Evolutionary conservation across 2,113 vertebrate genomes (phyloP).

Genomic region (Polypterus senegalus): DNA sequence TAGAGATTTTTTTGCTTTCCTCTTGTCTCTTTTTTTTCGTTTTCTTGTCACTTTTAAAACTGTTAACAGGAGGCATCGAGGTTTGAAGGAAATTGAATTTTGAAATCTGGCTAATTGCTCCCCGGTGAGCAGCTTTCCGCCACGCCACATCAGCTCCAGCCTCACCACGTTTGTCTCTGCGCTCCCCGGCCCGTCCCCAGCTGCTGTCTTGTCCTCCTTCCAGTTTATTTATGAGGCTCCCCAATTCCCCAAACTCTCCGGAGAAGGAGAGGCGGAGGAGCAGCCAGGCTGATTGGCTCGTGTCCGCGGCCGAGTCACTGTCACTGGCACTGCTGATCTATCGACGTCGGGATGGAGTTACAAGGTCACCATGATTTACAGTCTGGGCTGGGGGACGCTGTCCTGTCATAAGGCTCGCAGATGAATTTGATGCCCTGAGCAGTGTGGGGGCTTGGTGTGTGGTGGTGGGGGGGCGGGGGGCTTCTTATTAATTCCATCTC

Average conservation of each 20-base stretch:
- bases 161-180: background rate
- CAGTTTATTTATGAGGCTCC: slow-evolving; percentile 48
- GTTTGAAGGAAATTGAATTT: background rate
- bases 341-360: slow-evolving; percentile 19
- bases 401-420: too few relatives aligned
- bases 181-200: too few relatives aligned
- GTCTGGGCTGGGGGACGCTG: slow-evolving; percentile 12
- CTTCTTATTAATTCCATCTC: too few relatives aligned
- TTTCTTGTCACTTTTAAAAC: too few relatives aligned
- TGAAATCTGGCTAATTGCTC: slow-evolving; percentile 16
- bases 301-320: background rate
- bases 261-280: background rate
- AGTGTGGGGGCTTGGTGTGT: too few relatives aligned
- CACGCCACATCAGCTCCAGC: background rate
- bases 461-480: too few relatives aligned
- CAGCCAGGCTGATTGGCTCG: background rate
- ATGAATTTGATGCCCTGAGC: too few relatives aligned
- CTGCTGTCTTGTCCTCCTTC: slow-evolving; percentile 19
- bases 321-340: slow-evolving; percentile 19
- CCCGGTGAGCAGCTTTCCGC: slow-evolving; percentile 6
- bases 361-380: slow-evolving; percentile 38
- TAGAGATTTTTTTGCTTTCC: too few relatives aligned
- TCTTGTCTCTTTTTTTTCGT: too few relatives aligned
- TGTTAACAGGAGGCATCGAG: too few relatives aligned
- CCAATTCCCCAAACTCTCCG: slow-evolving; percentile 40